phyloP scores from a whole-genome alignment of 2,113 vertebrate genomes.

The Bufo gargarizans region DNA sequence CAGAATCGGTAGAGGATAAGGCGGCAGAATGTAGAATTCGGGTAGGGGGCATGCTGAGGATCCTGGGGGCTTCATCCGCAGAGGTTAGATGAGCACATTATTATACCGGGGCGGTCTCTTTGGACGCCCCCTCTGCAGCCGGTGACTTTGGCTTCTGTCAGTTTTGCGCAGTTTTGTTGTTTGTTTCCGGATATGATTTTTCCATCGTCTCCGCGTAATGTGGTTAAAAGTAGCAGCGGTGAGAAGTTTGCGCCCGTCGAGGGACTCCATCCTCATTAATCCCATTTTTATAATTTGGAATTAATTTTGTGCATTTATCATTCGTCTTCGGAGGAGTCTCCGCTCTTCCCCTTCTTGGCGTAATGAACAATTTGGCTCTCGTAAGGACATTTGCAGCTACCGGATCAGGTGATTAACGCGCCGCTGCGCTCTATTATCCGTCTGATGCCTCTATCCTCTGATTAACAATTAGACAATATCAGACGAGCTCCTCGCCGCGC shows the following conservation, averaged over 20 bases:
- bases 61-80: too few species aligned
- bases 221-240: constrained; percentile 37
- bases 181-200: neutral
- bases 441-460: constrained; percentile 59
- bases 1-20: too few species aligned
- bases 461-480: constrained; percentile 53
- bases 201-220: neutral
- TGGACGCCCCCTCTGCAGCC: neutral
- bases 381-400: constrained; percentile 57
- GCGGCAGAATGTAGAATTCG: too few species aligned
- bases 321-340: constrained; percentile 33
- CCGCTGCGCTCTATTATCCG: constrained; percentile 63
- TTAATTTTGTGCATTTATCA: constrained; percentile 56
- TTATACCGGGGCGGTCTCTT: neutral
- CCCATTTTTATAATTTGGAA: constrained; percentile 58
- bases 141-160: neutral
- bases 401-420: constrained; percentile 62
- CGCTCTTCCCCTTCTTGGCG: constrained; percentile 17
- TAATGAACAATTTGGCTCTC: neutral
- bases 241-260: constrained; percentile 46
- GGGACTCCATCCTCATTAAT: constrained; percentile 55
- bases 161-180: constrained; percentile 2
- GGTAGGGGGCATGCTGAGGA: too few species aligned
- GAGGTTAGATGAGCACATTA: too few species aligned
- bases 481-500: constrained; percentile 28